Evolutionary conservation across 1,140 invertebrate genomes (phyloP), one percentile per base, ranked within the genome.

Genomic region (Meloidogyne exigua): DNA sequence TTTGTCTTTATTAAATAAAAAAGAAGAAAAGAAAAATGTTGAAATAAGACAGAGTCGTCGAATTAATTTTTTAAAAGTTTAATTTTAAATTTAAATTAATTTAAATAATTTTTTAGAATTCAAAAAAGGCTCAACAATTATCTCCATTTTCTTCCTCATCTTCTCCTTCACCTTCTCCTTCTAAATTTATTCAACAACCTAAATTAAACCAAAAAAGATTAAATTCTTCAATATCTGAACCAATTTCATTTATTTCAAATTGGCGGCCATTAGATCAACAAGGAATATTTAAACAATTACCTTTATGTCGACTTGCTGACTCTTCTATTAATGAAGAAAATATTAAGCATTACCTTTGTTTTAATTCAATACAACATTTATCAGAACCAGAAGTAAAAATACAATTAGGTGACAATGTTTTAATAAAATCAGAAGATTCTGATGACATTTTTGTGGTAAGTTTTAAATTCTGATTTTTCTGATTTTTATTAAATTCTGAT

Each of bases 361-460:
- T 21, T 36, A 65, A 28, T 25, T 62, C 72, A 36, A 73, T 73
- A 28, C 72, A 36, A 28, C 72, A 73, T n/a, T 32, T 36, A 21
- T 64, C 3, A 9, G 72, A 64, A 23, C 39, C 57, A 9, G 57
- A 32, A 13, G 72, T 73, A 21, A n/a, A 18, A 21, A 72, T 72
- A 64, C 21, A 65, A 9, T 13, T 64, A 15, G 72, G 72, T 36
- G 72, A 73, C n/a, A 62, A 49, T 65, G 72, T 73, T 7, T 42
- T 64, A 23, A 32, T 73, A 13, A 73, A 73, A n/a, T 73, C 72
- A 11, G 72, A 49, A 5, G 72, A 73, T 65, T 64, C 21, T 10
- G 72, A 73, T 15, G 72, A 73, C 57, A 42, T 73, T 32, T 73
- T 64, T 65, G 72, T 73, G 72, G 72, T 73, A 62, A 65, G 23